Evolutionary conservation across 2,888 invertebrate species (phyloP).

Genomic region (Megaustenia siamemsis): DNA sequence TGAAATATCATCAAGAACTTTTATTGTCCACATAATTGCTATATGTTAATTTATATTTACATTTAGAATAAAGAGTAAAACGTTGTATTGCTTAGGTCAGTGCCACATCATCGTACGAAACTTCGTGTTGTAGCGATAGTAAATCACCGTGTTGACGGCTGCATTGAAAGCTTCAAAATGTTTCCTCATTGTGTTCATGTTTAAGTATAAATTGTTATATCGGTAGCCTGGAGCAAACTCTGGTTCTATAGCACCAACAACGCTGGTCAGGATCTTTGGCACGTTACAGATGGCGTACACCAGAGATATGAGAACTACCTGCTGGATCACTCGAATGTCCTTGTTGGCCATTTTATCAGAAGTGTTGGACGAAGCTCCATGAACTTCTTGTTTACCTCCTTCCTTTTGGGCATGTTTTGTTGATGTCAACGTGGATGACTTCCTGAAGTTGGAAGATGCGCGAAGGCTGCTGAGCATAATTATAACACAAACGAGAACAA

Average conservation of each 20-base stretch:
- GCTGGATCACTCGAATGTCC: slow-evolving; percentile 12
- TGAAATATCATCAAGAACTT: no score
- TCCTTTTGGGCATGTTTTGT: neutral
- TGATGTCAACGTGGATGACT: neutral
- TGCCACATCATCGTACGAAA: neutral
- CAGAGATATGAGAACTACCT: slow-evolving; percentile 17
- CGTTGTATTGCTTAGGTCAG: no score
- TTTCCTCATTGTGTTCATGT: neutral
- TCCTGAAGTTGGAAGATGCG: neutral
- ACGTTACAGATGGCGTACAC: slow-evolving; percentile 23
- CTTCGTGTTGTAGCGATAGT: slow-evolving; percentile 9
- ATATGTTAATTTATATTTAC: no score
- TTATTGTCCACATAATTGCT: no score
- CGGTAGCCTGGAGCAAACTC: neutral
- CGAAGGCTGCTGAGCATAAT: slow-evolving; percentile 12
- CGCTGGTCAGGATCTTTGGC: neutral
- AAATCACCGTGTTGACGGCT: neutral
- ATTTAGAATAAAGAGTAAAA: no score
- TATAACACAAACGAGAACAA: neutral
- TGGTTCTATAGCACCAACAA: neutral
- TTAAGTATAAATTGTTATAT: neutral
- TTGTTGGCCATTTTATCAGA: slow-evolving; percentile 14
- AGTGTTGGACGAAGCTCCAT: neutral
- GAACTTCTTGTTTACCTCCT: neutral
- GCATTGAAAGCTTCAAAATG: slow-evolving; percentile 3